Percentiles rank a stretch among this genome's conserved stretches.
Conservation (phyloP, 2,797 vertebrate species). For the Sebastes cheni region DNA sequence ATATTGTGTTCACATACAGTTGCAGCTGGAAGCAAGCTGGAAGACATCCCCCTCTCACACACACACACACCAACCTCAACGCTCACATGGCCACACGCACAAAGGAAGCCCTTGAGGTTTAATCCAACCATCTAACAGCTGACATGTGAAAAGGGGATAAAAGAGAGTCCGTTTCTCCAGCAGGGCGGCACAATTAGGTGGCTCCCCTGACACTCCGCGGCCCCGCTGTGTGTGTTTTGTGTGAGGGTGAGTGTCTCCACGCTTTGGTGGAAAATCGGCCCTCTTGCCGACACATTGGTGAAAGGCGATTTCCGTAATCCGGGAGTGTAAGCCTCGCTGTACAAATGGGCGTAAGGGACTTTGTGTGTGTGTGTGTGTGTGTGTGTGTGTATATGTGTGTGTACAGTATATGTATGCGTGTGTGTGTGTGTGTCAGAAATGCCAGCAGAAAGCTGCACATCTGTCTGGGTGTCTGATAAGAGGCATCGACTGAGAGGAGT, state of each 20-base stretch:
- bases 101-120: slow-evolving; percentile 32
- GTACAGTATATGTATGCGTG: neutral
- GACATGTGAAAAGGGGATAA: slow-evolving; percentile 58
- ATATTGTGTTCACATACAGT: neutral
- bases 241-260: slow-evolving; percentile 44
- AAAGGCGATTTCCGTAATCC: slow-evolving; percentile 85
- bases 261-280: slow-evolving; percentile 68
- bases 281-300: slow-evolving; percentile 68
- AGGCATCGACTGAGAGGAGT: slow-evolving; percentile 43
- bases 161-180: slow-evolving; percentile 58
- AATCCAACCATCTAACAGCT: slow-evolving; percentile 54
- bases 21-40: neutral
- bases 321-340: slow-evolving; percentile 77
- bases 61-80: neutral
- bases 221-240: slow-evolving; percentile 52
- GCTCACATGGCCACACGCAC: slow-evolving; percentile 18
- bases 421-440: slow-evolving; percentile 43
- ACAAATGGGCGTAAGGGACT: slow-evolving; percentile 80
- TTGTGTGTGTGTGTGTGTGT: slow-evolving; percentile 34
- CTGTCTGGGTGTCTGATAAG: slow-evolving; percentile 76
- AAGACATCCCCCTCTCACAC: neutral
- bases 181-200: slow-evolving; percentile 51
- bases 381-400: slow-evolving; percentile 10
- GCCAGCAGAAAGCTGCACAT: slow-evolving; percentile 54
- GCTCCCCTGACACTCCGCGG: slow-evolving; percentile 42